Evolutionary conservation across 2,888 invertebrate genomes (phyloP).

Genomic region (Oxyteleia sp.): DNA sequence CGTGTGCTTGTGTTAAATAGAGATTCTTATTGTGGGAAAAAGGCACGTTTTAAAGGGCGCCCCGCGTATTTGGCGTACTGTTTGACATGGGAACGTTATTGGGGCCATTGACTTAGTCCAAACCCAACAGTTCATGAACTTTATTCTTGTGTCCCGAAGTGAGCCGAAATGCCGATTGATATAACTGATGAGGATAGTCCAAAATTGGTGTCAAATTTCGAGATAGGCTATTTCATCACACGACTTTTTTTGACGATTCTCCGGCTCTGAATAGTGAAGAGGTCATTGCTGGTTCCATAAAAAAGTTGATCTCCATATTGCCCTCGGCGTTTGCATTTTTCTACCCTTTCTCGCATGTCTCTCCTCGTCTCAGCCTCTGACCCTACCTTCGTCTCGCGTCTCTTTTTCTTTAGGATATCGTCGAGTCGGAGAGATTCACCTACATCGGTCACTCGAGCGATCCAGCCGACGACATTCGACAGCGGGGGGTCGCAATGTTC

Average conservation of each 20-base stretch:
- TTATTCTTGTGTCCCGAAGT: conserved; percentile 14
- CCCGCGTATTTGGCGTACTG: conserved; percentile 15
- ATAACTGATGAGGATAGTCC: conserved; percentile 50
- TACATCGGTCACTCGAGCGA: conserved; percentile 83
- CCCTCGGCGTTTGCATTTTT: conserved; percentile 57
- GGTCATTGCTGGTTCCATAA: conserved; percentile 44
- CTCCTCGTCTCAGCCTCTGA: conserved; percentile 56
- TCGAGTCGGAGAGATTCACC: conserved; percentile 78
- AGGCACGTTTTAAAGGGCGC: conserved; percentile 7
- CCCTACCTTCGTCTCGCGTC: conserved; percentile 51
- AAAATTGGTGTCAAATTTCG: conserved; percentile 53
- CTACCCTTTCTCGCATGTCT: conserved; percentile 62
- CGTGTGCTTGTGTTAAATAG: background rate
- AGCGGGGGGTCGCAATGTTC: conserved; percentile 85
- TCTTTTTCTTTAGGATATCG: conserved; percentile 67
- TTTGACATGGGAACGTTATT: conserved; percentile 20
- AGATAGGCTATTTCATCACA: conserved; percentile 59
- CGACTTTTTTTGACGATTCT: conserved; percentile 27
- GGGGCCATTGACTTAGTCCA: conserved; percentile 34
- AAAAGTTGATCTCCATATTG: conserved; percentile 61
- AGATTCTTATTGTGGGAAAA: conserved; percentile 8
- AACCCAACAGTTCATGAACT: conserved; percentile 41
- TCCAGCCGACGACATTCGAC: conserved; percentile 84
- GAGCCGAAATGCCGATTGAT: conserved; percentile 29
- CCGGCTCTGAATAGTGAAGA: conserved; percentile 25